phyloP scores from a whole-genome alignment of 2,797 vertebrate genomes.

The Falco rusticolus region DNA sequence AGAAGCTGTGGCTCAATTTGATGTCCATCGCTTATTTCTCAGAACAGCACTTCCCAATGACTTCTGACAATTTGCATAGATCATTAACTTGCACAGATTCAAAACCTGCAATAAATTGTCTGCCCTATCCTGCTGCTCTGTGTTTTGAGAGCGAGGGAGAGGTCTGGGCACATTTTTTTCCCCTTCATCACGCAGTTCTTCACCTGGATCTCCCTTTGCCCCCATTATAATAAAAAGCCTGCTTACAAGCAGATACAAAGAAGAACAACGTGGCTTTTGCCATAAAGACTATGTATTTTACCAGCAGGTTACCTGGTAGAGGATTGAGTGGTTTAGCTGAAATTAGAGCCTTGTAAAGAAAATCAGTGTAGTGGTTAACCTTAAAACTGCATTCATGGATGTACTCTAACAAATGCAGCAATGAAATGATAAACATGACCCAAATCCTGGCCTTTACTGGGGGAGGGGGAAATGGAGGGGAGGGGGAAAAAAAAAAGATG shows the following conservation, averaged over 20 bases:
- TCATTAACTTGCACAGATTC: not conserved
- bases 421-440: constrained; percentile 43
- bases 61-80: not conserved
- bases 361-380: constrained; percentile 39
- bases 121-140: not conserved
- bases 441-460: constrained; percentile 7
- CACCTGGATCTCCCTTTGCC: not conserved
- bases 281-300: not conserved
- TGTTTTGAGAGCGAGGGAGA: not conserved
- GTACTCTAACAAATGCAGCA: constrained; percentile 26
- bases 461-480: not conserved
- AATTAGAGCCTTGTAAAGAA: constrained; percentile 6
- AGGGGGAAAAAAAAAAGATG: not conserved
- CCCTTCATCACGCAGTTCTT: not conserved
- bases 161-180: not conserved
- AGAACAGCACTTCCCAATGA: not conserved
- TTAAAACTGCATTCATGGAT: constrained; percentile 18
- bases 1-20: not conserved
- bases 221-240: not conserved
- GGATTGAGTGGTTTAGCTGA: constrained; percentile 1
- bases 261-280: not conserved
- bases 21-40: not conserved
- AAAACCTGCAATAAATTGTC: not conserved
- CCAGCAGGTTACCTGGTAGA: constrained; percentile 33
- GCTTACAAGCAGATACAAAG: not conserved